These are phyloP conservation scores for Lacerta viridis DNA, from an alignment of 2,797 vertebrate species.

Conservation along the genomic window DNA sequence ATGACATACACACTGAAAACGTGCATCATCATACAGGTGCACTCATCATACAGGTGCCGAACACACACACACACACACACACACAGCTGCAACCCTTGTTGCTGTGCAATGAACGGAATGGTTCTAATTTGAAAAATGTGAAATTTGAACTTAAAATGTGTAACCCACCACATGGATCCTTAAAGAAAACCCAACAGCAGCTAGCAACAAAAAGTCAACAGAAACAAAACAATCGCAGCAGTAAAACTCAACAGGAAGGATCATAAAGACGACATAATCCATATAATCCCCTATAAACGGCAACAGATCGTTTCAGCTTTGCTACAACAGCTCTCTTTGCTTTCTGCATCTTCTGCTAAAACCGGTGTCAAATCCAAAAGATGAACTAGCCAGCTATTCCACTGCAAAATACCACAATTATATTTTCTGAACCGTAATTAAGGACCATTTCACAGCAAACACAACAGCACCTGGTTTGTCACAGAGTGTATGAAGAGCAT, in stretches of 20 bases:
- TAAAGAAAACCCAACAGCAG: not conserved
- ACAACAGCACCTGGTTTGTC: not conserved
- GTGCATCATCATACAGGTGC: not conserved
- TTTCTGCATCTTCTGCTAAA: not conserved
- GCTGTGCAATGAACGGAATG: not conserved
- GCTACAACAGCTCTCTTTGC: not conserved
- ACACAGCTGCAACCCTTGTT: not conserved
- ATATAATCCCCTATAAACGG: not conserved
- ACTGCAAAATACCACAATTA: not conserved
- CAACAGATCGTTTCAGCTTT: not conserved
- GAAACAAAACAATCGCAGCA: not conserved
- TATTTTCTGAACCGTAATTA: not conserved
- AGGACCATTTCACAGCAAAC: not conserved
- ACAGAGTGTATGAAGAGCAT: not conserved
- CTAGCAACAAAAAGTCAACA: not conserved
- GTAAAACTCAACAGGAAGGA: not conserved
- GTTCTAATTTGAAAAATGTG: not conserved
- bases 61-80: too few species aligned
- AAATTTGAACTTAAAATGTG: slow-evolving; percentile 2
- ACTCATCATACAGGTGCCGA: not conserved
- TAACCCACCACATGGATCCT: not conserved
- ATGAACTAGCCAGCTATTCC: not conserved
- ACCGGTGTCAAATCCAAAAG: not conserved
- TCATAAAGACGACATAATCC: not conserved
- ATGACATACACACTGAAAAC: not conserved